Evolutionary conservation across 2,113 vertebrate species (phyloP).

Genomic region (Chaetops frenatus): DNA sequence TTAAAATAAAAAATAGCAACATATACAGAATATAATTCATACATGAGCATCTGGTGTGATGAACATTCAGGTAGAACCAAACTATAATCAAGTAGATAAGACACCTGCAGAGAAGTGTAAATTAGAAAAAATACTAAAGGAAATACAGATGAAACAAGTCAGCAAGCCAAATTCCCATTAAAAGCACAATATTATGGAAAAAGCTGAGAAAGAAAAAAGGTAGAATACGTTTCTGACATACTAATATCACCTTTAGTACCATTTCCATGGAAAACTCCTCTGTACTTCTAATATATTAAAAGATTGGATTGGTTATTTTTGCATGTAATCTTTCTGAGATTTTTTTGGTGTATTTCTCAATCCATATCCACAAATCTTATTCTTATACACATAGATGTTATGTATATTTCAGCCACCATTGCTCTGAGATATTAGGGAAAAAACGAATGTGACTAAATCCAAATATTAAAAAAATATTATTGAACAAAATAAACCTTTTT

Average conservation of each 20-base stretch:
- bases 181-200: neutral
- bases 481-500: neutral
- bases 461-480: neutral
- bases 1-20: neutral
- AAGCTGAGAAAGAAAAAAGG: neutral
- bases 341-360: neutral
- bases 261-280: neutral
- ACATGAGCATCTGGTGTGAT: fast-evolving
- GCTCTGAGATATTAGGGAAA: neutral
- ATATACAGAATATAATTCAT: neutral
- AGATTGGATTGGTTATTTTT: neutral
- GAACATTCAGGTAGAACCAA: neutral
- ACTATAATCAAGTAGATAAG: neutral
- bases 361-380: neutral
- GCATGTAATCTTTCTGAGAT: neutral
- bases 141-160: neutral
- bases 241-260: neutral
- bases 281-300: fast-evolving
- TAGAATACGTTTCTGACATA: neutral
- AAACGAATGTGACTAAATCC: neutral
- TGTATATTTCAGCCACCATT: neutral
- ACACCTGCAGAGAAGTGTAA: neutral
- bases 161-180: neutral
- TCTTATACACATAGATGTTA: fast-evolving
- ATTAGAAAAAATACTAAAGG: neutral